Base-by-base conservation (phyloP, 2,888 invertebrate species). In the Andrena haemorrhoa region DNA sequence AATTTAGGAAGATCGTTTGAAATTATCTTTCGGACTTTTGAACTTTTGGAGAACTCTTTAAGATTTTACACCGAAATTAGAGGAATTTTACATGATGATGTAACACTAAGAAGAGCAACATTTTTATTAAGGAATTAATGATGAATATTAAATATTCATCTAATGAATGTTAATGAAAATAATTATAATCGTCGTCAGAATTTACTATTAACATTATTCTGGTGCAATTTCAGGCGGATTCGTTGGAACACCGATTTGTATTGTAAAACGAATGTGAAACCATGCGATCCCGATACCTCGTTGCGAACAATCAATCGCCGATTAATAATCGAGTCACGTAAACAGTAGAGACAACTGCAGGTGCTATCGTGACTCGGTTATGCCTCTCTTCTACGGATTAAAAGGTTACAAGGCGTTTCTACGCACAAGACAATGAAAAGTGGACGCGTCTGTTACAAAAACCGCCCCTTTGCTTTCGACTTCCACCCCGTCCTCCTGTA, bases 281-380 rank as follows among this genome's bases (percentile, higher is more conserved):
- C 72, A 49, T 26, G 26, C 53, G 61, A 47, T 82, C 53, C 56
- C 75, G 69, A 82, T 83, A 79, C 53, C 65, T 56, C 20, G 29
- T 77, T 77, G 70, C 66, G 61, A 69, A 68, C 68, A 72, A 73
- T 81, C 81, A 58, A 66, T 58, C 5, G 49, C 7, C 16, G 23
- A 12, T 83, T 68, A 68, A 35, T n/a, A 82, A 75, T 1, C 83
- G 51, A 75, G 68, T 82, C 83, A 83, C 83, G 83, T 75, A 83
- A 63, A 51, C 29, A 5, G 51, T 70, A 58, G 74, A 77, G 77
- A 72, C 66, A n/a, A 68, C 68, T 71, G 82, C 82, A 82, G n/a
- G 60, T 71, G 66, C 65, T 77, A 78, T 68, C 71, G 78, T 68
- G 78, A 82, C 77, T 53, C 41, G 56, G 20, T 31, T 75, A 35